A percentile compares a stretch with the other conserved stretches of the same genome.
phyloP scores from a whole-genome alignment of 2,888 invertebrate genomes.

The Endotricha flammealis region DNA sequence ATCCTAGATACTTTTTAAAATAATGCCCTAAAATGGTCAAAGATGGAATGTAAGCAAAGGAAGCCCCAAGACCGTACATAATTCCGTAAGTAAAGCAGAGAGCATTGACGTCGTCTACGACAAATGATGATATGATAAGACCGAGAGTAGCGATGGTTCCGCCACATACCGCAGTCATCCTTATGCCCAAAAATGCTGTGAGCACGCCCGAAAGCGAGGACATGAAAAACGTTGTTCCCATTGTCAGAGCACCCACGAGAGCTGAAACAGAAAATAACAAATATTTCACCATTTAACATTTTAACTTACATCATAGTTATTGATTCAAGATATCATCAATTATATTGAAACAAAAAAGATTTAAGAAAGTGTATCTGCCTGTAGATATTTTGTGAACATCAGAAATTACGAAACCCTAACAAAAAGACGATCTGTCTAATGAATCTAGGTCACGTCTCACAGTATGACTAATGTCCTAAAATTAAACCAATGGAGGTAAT shows the following conservation, averaged over 20 bases:
- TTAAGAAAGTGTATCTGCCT: too few species aligned
- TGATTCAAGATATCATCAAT: too few species aligned
- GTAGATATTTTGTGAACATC: too few species aligned
- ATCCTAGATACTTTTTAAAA: constrained; percentile 89
- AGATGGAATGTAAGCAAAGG: constrained; percentile 94
- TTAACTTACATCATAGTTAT: too few species aligned
- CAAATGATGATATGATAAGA: constrained; percentile 89
- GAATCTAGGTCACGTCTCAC: neutral
- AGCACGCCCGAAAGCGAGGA: constrained; percentile 93
- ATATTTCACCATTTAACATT: too few species aligned
- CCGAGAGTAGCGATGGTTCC: constrained; percentile 87
- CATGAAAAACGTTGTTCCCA: constrained; percentile 92
- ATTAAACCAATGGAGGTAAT: constrained; percentile 2
- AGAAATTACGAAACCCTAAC: neutral
- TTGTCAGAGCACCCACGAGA: constrained; percentile 90
- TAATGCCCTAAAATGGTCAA: constrained; percentile 95
- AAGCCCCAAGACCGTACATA: constrained; percentile 92
- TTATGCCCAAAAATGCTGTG: constrained; percentile 91
- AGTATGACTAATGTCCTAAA: constrained; percentile 10
- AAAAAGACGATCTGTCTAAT: neutral
- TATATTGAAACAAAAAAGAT: too few species aligned
- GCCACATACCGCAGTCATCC: constrained; percentile 89
- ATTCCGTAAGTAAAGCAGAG: constrained; percentile 93
- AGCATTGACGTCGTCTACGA: constrained; percentile 81
- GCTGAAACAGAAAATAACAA: constrained; percentile 81